These are phyloP conservation scores for Alces alces DNA, from an alignment of 2,113 vertebrate genomes.

Conservation along the genomic window DNA sequence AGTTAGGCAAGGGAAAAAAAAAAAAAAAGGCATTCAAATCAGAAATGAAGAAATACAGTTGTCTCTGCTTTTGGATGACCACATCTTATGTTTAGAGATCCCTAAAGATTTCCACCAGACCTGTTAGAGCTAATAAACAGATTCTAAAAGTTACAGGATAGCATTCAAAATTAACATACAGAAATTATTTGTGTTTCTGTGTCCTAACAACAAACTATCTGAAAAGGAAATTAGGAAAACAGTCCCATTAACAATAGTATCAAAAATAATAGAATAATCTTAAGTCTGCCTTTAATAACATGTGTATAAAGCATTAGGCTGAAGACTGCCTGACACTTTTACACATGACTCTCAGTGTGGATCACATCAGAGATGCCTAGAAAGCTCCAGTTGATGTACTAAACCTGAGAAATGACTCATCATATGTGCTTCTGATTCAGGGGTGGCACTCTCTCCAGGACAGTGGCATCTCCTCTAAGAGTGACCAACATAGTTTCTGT, in stretches of 20 bases:
- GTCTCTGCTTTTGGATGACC: background rate
- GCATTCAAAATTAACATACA: background rate
- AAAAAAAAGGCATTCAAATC: background rate
- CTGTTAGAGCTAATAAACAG: background rate
- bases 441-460: no score
- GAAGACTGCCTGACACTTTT: background rate
- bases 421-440: accelerated
- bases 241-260: background rate
- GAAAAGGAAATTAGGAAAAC: background rate
- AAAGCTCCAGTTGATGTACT: background rate
- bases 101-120: background rate
- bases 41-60: background rate
- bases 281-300: background rate
- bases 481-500: no score
- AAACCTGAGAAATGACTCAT: background rate
- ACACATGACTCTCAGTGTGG: no score
- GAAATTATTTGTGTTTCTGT: background rate
- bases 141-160: background rate
- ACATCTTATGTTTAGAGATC: background rate
- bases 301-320: background rate
- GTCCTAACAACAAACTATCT: background rate
- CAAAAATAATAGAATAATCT: background rate
- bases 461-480: background rate
- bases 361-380: background rate
- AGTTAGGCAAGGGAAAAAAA: background rate